phyloP scores from a whole-genome alignment of 1,140 invertebrate species.

The Pseudomyrmex gracilis region DNA sequence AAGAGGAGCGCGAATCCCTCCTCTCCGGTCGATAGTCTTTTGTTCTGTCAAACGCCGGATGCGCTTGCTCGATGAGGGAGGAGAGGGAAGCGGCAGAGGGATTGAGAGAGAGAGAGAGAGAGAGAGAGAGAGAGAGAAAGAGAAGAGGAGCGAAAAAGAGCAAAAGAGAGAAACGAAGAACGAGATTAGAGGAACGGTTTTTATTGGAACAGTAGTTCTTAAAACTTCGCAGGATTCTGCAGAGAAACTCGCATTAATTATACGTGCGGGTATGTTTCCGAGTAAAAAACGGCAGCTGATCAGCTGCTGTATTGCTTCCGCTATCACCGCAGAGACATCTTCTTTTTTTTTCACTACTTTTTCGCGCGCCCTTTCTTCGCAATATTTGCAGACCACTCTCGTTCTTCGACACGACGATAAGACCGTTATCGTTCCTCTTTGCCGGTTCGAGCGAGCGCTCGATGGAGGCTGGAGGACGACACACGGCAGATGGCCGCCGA shows the following conservation, averaged over 20 bases:
- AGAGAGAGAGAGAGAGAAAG: slow-evolving; percentile 29
- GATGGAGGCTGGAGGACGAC: slow-evolving; percentile 57
- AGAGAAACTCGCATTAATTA: not conserved
- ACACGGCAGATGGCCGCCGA: slow-evolving; percentile 70
- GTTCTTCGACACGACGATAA: slow-evolving; percentile 41
- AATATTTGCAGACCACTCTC: slow-evolving; percentile 23
- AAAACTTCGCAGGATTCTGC: not conserved
- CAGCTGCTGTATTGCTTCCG: slow-evolving; percentile 68
- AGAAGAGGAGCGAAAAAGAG: slow-evolving; percentile 20
- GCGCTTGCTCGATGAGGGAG: slow-evolving; percentile 70
- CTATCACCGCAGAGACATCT: slow-evolving; percentile 51
- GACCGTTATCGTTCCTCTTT: slow-evolving; percentile 25
- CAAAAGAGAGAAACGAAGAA: slow-evolving; percentile 49
- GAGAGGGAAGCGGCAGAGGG: slow-evolving; percentile 57
- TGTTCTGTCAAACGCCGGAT: slow-evolving; percentile 85
- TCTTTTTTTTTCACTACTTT: not conserved
- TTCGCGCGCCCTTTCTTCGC: slow-evolving; percentile 11
- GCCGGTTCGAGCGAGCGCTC: slow-evolving; percentile 57
- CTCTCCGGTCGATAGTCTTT: slow-evolving; percentile 83
- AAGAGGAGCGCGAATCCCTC: slow-evolving; percentile 14
- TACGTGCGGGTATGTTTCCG: slow-evolving; percentile 17
- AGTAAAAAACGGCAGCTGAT: slow-evolving; percentile 37
- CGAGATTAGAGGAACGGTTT: slow-evolving; percentile 64
- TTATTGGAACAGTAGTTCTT: slow-evolving; percentile 69
- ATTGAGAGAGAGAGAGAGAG: slow-evolving; percentile 6